Base-by-base conservation (phyloP, 2,888 invertebrate genomes). In the Drosophila cracens region DNA sequence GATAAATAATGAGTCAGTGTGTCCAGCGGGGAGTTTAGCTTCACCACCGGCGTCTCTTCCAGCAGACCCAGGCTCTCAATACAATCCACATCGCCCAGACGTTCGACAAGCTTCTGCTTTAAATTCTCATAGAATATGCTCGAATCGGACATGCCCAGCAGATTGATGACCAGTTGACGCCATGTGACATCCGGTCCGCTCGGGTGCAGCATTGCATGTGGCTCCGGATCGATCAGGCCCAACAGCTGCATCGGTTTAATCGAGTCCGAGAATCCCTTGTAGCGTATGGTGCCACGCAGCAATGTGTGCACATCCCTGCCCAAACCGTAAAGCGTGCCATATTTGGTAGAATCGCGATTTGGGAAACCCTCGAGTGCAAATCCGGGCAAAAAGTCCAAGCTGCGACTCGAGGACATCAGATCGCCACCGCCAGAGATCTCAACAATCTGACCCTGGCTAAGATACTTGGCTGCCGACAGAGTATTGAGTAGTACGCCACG, bases 311-410 rank as follows among this genome's bases (percentile, higher is more conserved):
- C 97, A 85, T 97, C 96, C 16, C 95, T 94, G 40, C 95, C 94
- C 70, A 99, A 96, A 4, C 98, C 98, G 92, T 99, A 99, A 0
- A 97, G 94, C 56, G 96, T 95, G 0, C 96, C 95, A 92, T 99
- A 99, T 46, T 96, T 94, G 0, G 97, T 97, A 64, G 99, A 99
- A 92, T 99, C 99, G 69, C 99, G 94, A 94, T 99, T 99, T 0
- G 99, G 98, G 91, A 97, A 99, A 0, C 99, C 99, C 94, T 99
- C 99, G 62, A 99, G 94, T 18, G 98, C 97, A 91, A 99, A 98
- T 0, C 99, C 99, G 0, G 99, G 99, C 63, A 99, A 94, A 93
- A 99, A 99, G 91, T 97, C 96, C 61, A 99, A 94, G 0, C 95
- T 95, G 52, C 96, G 95, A 0, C 96, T 95, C 10, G 96, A 95